phyloP scores from a whole-genome alignment of 2,113 vertebrate genomes.

The Arvicanthis niloticus region DNA sequence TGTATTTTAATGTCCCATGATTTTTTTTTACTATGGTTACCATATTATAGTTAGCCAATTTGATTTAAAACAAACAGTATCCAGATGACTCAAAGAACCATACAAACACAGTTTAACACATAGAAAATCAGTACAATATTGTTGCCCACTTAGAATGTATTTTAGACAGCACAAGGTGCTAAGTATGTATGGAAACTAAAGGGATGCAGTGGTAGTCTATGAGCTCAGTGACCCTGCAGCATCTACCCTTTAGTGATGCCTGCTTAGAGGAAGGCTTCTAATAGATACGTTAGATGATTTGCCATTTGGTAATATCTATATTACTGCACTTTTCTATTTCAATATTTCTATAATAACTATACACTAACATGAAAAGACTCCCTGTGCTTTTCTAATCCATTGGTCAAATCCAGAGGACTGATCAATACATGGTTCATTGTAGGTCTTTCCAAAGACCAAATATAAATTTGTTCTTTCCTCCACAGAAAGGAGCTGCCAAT shows the following conservation, averaged over 20 bases:
- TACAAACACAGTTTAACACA: neutral
- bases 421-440: accelerated
- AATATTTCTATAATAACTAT: neutral
- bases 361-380: neutral
- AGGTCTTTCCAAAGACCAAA: neutral
- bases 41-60: neutral
- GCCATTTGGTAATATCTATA: neutral
- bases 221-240: neutral
- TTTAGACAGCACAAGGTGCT: neutral
- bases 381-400: neutral
- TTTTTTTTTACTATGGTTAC: neutral
- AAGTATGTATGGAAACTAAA: neutral
- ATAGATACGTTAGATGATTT: neutral
- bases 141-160: neutral
- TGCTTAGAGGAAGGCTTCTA: neutral
- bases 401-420: neutral
- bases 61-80: neutral
- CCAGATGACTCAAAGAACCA: neutral
- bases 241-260: neutral
- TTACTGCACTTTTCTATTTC: neutral
- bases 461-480: neutral
- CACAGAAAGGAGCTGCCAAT: no score
- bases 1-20: neutral
- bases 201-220: neutral
- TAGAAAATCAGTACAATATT: neutral